Evolutionary conservation across 2,113 vertebrate species (phyloP).

Genomic region (Siniperca knerii): DNA sequence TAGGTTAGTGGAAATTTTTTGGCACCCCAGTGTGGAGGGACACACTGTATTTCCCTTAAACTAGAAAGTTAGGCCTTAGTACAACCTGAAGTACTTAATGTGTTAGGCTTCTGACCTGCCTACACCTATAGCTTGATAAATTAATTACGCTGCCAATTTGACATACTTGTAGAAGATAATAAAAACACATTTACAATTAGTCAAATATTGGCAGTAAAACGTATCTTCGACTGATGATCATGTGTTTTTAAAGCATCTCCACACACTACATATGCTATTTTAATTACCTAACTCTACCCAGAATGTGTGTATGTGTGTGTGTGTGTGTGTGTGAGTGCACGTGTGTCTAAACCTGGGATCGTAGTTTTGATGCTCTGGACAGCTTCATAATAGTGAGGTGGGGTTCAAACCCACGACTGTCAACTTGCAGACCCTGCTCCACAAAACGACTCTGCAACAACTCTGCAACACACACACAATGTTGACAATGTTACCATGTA

Average conservation of each 20-base stretch:
- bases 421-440: conserved; percentile 89
- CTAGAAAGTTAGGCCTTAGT: neutral
- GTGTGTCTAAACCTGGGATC: conserved; percentile 85
- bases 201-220: neutral
- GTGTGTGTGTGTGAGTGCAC: neutral
- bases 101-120: neutral
- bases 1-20: neutral
- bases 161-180: neutral
- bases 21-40: too few relatives aligned
- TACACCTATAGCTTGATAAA: too few relatives aligned
- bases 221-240: neutral
- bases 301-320: neutral
- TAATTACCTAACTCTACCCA: neutral
- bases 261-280: neutral
- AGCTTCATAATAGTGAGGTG: conserved; percentile 98
- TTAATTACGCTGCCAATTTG: neutral
- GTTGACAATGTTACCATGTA: too few relatives aligned
- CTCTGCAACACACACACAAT: conserved; percentile 81
- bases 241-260: neutral
- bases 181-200: neutral
- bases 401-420: conserved; percentile 88
- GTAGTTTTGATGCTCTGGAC: conserved; percentile 88
- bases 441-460: conserved; percentile 87
- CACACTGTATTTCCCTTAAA: neutral
- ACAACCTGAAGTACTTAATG: neutral